Conservation (phyloP, 2,113 vertebrate genomes). For the Atrichornis clamosus region DNA sequence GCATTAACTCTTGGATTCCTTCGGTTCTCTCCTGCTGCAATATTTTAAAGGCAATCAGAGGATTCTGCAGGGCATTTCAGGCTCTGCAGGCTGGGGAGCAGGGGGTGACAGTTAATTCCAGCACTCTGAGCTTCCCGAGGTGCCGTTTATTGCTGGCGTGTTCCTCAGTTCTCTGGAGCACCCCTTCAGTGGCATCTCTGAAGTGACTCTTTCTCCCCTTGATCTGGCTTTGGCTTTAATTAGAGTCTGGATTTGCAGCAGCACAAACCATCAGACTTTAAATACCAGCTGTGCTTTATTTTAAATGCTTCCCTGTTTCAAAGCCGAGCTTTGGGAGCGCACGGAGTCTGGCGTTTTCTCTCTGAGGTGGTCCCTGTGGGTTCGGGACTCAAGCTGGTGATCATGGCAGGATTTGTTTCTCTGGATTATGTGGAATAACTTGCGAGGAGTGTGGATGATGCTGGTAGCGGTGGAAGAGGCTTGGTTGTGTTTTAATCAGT, state of each 20-base stretch:
- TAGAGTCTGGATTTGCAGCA: not conserved
- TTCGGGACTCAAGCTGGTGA: not conserved
- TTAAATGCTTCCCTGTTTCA: not conserved
- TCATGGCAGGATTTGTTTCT: not conserved
- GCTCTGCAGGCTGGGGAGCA: not conserved
- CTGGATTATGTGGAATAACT: not conserved
- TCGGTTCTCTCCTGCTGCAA: not conserved
- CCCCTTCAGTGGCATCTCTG: not conserved
- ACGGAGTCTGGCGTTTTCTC: not conserved
- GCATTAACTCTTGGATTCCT: not conserved
- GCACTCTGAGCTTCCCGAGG: not conserved
- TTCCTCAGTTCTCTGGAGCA: not conserved
- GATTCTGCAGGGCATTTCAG: not conserved
- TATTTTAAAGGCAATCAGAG: not conserved
- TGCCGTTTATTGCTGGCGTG: accelerated
- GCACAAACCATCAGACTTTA: not conserved
- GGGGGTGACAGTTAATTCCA: accelerated
- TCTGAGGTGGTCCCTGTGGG: not conserved
- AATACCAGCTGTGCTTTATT: not conserved
- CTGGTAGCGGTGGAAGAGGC: too few species aligned
- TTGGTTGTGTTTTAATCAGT: not conserved
- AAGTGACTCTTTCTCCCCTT: not conserved
- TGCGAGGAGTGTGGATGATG: too few species aligned
- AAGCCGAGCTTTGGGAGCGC: not conserved
- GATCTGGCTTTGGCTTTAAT: not conserved